A percentile compares a stretch with the other conserved stretches of the same genome.
phyloP scores from a whole-genome alignment of 2,888 invertebrate genomes.

The Torymus aiolomorphi region DNA sequence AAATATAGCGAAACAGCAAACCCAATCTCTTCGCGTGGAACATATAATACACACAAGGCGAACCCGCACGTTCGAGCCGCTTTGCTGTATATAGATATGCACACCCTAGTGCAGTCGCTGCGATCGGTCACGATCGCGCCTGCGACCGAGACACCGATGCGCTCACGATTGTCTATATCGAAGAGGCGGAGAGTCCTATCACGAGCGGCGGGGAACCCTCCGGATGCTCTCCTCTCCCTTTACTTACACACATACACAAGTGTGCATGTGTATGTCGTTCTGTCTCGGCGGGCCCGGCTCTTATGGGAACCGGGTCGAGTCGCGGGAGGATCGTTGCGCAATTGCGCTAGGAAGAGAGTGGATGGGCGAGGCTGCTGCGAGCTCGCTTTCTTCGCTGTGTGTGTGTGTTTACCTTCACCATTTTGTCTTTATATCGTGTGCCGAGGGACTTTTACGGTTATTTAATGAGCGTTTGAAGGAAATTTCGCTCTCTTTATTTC shows the following conservation, averaged over 20 bases:
- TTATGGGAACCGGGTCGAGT: slow-evolving; percentile 54
- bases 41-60: no score
- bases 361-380: slow-evolving; percentile 36
- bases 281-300: slow-evolving; percentile 25
- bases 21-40: no score
- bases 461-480: slow-evolving; percentile 16
- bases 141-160: slow-evolving; percentile 50
- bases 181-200: slow-evolving; percentile 4
- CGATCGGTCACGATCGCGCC: slow-evolving; percentile 26
- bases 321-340: slow-evolving; percentile 38
- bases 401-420: slow-evolving; percentile 1
- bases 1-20: no score
- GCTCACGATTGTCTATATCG: slow-evolving; percentile 37
- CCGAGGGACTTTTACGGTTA: slow-evolving; percentile 13
- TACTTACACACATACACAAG: no score
- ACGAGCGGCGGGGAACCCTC: slow-evolving; percentile 20
- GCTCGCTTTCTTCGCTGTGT: background rate
- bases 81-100: no score
- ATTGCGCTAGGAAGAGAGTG: slow-evolving; percentile 26
- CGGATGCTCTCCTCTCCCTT: slow-evolving; percentile 36
- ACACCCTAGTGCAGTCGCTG: no score
- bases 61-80: no score
- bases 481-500: slow-evolving; percentile 17
- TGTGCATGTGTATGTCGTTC: background rate
- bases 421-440: slow-evolving; percentile 20